A percentile compares a stretch with the other conserved stretches of the same genome.
Conservation (phyloP, 2,797 vertebrate species). For the Falco novaeseelandiae region DNA sequence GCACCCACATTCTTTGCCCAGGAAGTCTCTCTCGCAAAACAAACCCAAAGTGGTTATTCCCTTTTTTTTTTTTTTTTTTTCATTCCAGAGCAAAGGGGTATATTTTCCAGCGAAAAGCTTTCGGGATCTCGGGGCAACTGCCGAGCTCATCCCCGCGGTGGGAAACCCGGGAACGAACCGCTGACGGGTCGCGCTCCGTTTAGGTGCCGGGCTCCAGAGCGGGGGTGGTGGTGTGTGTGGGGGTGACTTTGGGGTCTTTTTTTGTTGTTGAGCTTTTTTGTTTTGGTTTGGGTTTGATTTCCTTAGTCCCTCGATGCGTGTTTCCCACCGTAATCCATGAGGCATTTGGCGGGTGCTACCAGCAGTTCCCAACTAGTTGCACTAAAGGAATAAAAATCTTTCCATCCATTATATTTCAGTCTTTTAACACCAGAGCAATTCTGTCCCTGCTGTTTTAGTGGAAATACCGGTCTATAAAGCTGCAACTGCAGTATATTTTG, state of each 20-base stretch:
- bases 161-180: background rate
- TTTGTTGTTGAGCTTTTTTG: background rate
- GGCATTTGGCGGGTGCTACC: constrained; percentile 38
- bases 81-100: background rate
- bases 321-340: constrained; percentile 34
- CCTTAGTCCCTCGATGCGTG: background rate
- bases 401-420: constrained; percentile 63
- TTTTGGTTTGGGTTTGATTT: background rate
- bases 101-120: background rate
- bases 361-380: constrained; percentile 30
- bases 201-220: background rate
- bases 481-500: constrained; percentile 56
- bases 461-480: constrained; percentile 72
- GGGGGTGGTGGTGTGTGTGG: no score
- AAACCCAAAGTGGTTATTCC: background rate
- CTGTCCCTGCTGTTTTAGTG: constrained; percentile 75
- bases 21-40: background rate
- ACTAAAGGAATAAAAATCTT: constrained; percentile 62
- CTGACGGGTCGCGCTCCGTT: background rate
- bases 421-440: constrained; percentile 69
- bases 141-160: background rate
- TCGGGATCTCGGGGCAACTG: background rate
- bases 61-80: background rate
- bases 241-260: background rate
- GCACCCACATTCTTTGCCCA: background rate